A percentile compares a stretch with the other conserved stretches of the same genome.
Conservation (phyloP, 1,140 invertebrate genomes). For the Drosophila rhopaloa region DNA sequence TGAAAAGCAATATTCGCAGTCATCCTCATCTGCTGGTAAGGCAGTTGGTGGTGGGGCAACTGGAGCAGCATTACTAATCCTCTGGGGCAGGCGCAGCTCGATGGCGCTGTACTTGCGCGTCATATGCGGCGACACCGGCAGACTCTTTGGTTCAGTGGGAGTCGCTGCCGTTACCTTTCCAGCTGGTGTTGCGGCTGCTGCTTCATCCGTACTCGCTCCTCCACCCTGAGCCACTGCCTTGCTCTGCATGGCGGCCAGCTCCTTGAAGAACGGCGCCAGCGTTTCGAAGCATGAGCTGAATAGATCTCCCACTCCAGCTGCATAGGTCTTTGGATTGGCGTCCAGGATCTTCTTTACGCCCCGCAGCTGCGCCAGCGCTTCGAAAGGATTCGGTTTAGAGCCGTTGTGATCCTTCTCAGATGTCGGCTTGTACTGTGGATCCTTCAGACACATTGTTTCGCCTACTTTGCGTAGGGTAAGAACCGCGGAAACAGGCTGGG, state of each 20-base stretch:
- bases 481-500: constrained; percentile 81
- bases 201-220: constrained; percentile 28
- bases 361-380: constrained; percentile 87
- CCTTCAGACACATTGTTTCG: constrained; percentile 91
- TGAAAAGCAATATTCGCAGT: constrained; percentile 70
- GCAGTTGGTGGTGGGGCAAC: constrained; percentile 5
- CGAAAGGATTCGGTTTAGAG: constrained; percentile 88
- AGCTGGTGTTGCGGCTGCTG: constrained; percentile 1
- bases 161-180: constrained; percentile 10
- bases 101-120: constrained; percentile 76
- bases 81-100: constrained; percentile 65
- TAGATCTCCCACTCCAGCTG: constrained; percentile 85
- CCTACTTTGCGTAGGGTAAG: constrained; percentile 87
- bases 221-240: constrained; percentile 26
- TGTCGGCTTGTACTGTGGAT: constrained; percentile 91
- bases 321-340: constrained; percentile 85
- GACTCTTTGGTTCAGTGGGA: constrained; percentile 84
- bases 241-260: constrained; percentile 67
- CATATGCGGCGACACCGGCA: constrained; percentile 85
- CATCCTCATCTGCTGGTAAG: constrained; percentile 46
- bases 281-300: constrained; percentile 92
- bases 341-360: constrained; percentile 92
- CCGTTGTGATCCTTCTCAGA: constrained; percentile 85
- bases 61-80: constrained; percentile 30
- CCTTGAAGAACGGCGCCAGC: constrained; percentile 86